phyloP scores from a whole-genome alignment of 2,797 vertebrate species.

The Mareca penelope region DNA sequence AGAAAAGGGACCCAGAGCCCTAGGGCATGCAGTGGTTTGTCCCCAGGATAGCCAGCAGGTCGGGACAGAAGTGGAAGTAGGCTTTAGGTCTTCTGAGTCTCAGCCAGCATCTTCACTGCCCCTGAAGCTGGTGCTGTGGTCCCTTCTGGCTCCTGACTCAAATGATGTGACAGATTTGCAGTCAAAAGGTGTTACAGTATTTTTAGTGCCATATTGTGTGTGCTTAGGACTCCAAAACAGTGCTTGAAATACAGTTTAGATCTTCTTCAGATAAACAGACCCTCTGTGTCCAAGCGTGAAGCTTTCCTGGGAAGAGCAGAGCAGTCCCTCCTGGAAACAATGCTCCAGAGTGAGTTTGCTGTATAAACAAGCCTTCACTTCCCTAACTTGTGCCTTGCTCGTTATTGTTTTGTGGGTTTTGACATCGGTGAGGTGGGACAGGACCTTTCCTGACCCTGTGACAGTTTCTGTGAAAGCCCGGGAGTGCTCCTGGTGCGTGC shows the following conservation, averaged over 20 bases:
- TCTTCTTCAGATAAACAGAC: not conserved
- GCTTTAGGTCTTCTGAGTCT: not conserved
- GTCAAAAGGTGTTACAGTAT: not conserved
- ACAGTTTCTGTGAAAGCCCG: not conserved
- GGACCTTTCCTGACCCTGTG: not conserved
- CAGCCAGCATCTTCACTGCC: not conserved
- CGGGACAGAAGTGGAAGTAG: not conserved
- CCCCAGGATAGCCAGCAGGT: not conserved
- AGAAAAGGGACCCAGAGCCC: not conserved
- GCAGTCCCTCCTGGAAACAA: not conserved
- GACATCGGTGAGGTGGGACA: not conserved
- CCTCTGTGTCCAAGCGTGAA: accelerated
- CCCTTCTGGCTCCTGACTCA: not conserved
- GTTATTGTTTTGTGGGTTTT: not conserved
- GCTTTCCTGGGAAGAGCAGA: not conserved
- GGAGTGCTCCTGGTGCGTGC: accelerated
- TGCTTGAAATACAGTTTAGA: not conserved
- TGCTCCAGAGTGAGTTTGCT: not conserved
- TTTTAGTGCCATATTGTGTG: not conserved
- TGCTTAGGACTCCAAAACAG: not conserved
- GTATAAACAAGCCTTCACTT: not conserved
- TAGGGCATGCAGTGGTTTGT: not conserved
- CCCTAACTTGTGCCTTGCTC: not conserved
- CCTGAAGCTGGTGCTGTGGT: not conserved
- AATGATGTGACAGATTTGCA: not conserved